phyloP scores from a whole-genome alignment of 2,888 invertebrate genomes.

The Diarsia mendica region DNA sequence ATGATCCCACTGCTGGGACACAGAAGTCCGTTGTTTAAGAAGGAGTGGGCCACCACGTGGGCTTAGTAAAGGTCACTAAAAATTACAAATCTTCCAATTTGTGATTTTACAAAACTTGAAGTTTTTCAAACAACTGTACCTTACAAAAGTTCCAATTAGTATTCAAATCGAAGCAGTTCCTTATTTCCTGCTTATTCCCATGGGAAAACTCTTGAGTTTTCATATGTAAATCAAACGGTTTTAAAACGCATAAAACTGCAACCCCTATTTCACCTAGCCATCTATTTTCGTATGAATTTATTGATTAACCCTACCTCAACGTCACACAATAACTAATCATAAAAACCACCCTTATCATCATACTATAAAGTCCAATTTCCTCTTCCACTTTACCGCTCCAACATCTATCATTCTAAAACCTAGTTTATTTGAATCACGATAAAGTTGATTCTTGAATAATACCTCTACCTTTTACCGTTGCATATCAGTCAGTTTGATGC shows the following conservation, averaged over 20 bases:
- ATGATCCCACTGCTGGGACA: too few species aligned
- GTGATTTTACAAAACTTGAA: neutral
- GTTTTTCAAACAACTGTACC: neutral
- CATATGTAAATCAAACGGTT: neutral
- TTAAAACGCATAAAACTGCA: neutral
- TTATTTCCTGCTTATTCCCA: neutral
- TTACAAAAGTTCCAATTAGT: neutral
- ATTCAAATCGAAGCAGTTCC: neutral
- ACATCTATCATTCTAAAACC: neutral
- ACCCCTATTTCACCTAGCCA: neutral
- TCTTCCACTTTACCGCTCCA: neutral
- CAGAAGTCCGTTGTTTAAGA: too few species aligned
- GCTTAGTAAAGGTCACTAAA: too few species aligned
- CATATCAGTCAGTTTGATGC: too few species aligned
- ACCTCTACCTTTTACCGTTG: neutral
- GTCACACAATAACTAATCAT: neutral
- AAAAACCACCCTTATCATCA: accelerated
- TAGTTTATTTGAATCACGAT: accelerated
- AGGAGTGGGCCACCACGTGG: too few species aligned
- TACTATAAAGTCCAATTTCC: neutral
- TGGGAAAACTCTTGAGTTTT: neutral
- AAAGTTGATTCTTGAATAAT: slow-evolving; percentile 3
- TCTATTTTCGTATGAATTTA: slow-evolving; percentile 15
- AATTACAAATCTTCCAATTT: neutral
- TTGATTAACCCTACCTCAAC: slow-evolving; percentile 30